Percentiles rank a stretch among this genome's conserved stretches.
phyloP scores from a whole-genome alignment of 2,113 vertebrate genomes.

The pig (Sus scrofa) region T2T-Sscrofa CM000812.6:207514501-207515000 shows the following conservation, averaged over 20 bases:
- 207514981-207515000: not conserved
- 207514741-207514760: not conserved
- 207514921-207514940: slow-evolving; percentile 49
- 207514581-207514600: not conserved
- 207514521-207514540: not conserved
- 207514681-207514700: not conserved
- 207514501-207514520: not conserved
- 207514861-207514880: no score
- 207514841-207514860: not conserved
- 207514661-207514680: not conserved
- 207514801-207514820: not conserved
- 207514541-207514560: not conserved
- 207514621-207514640: not conserved
- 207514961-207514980: not conserved
- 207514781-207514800: accelerated
- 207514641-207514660: not conserved
- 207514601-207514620: not conserved
- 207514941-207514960: not conserved
- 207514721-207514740: not conserved
- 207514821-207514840: not conserved
- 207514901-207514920: not conserved
- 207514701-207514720: not conserved
- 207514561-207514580: not conserved
- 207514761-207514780: not conserved
- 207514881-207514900: not conserved